Percentiles rank a stretch among this genome's conserved stretches.
Evolutionary conservation across 2,113 vertebrate species (phyloP).

Genomic region (Barbus barbus): DNA sequence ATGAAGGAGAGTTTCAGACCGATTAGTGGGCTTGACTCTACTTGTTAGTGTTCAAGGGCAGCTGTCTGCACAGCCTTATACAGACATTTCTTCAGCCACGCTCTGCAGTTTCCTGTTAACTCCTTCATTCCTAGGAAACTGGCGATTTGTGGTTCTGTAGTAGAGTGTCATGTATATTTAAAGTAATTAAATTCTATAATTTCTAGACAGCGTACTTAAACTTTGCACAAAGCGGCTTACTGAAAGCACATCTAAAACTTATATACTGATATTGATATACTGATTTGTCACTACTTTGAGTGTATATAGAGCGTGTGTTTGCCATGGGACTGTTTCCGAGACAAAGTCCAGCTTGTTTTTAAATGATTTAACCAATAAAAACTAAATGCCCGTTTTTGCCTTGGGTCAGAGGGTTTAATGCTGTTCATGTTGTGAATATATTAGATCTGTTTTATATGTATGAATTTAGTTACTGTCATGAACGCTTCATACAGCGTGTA

Average conservation of each 20-base stretch:
- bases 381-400: too few relatives aligned
- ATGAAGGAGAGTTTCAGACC: conserved; percentile 20
- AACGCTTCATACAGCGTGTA: neutral
- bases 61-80: conserved; percentile 72
- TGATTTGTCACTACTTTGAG: neutral
- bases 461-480: neutral
- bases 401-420: neutral
- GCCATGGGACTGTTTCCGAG: neutral
- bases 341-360: neutral
- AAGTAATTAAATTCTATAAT: neutral
- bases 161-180: neutral
- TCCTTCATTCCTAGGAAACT: conserved; percentile 52
- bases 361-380: neutral
- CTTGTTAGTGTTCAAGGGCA: conserved; percentile 68
- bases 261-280: neutral
- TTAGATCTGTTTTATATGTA: neutral
- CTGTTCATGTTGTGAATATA: neutral
- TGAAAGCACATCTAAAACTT: neutral
- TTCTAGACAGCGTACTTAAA: neutral
- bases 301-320: too few relatives aligned
- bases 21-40: conserved; percentile 69
- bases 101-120: conserved; percentile 75
- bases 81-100: conserved; percentile 71
- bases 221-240: neutral
- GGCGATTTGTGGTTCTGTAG: neutral